These are phyloP conservation scores for Micrastur ruficollis DNA, from an alignment of 2,797 vertebrate genomes.

Conservation along the genomic window DNA sequence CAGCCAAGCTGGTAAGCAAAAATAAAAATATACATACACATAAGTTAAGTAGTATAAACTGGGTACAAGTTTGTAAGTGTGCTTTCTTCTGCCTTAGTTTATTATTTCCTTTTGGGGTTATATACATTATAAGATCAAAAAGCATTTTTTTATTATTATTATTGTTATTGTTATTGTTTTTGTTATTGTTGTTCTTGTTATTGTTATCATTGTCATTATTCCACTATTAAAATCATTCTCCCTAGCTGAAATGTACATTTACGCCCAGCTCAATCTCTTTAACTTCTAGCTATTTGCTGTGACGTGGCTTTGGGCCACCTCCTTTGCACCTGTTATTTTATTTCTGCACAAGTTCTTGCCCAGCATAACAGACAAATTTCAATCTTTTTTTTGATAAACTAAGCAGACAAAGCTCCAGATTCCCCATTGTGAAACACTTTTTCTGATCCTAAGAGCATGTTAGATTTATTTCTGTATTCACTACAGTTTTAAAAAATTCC, in stretches of 20 bases:
- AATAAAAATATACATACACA: background rate
- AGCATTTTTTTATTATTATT: background rate
- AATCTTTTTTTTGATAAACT: background rate
- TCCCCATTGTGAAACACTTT: background rate
- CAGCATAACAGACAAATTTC: background rate
- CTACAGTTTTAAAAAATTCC: background rate
- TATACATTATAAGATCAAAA: background rate
- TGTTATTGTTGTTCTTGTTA: background rate
- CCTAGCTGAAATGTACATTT: background rate
- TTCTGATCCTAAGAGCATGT: background rate
- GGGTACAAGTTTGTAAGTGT: background rate
- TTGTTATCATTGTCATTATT: background rate
- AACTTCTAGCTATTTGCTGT: background rate
- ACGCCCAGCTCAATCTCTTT: background rate
- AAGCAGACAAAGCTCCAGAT: background rate
- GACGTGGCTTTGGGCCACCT: background rate
- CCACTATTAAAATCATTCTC: background rate
- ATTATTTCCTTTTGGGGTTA: background rate
- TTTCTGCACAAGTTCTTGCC: background rate
- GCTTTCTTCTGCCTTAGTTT: background rate
- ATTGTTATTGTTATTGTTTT: background rate
- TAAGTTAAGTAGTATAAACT: background rate
- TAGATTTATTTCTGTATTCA: background rate
- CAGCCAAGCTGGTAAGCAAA: background rate
- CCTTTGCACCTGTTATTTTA: background rate